Conservation (phyloP, 2,113 vertebrate species). For the Carassius carassius region DNA sequence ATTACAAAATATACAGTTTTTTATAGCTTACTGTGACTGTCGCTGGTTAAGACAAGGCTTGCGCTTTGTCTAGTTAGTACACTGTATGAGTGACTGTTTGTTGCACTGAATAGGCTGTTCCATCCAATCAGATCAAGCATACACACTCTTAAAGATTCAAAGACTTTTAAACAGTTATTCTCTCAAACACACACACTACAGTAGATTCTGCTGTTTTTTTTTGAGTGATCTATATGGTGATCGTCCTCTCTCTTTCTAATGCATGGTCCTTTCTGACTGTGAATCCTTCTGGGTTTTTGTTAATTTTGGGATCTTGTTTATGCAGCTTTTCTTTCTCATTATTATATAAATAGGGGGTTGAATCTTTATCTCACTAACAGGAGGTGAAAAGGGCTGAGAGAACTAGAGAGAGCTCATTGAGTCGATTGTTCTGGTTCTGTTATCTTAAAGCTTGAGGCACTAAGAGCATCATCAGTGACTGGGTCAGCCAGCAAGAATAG, state of each 20-base stretch:
- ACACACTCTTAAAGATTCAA: no score
- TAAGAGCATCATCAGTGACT: not conserved
- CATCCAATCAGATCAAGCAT: no score
- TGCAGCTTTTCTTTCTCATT: conserved; percentile 42
- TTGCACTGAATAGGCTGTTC: no score
- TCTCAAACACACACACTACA: no score
- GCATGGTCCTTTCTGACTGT: not conserved
- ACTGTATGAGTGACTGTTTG: no score
- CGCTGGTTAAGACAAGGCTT: no score
- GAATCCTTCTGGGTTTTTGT: not conserved
- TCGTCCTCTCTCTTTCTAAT: not conserved
- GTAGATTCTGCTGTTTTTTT: no score
- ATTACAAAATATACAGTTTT: no score
- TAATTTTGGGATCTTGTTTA: conserved; percentile 29
- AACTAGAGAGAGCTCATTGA: conserved; percentile 29
- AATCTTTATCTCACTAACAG: conserved; percentile 31
- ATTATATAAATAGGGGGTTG: conserved; percentile 46
- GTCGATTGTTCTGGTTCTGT: conserved; percentile 5
- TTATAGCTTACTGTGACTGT: no score
- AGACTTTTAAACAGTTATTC: no score
- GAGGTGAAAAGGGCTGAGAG: conserved; percentile 47
- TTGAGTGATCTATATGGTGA: no score
- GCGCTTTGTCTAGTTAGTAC: no score
- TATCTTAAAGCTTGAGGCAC: conserved; percentile 3
- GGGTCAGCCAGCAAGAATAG: not conserved